Conservation (phyloP, 2,797 vertebrate genomes). For the Hydrophis major region DNA sequence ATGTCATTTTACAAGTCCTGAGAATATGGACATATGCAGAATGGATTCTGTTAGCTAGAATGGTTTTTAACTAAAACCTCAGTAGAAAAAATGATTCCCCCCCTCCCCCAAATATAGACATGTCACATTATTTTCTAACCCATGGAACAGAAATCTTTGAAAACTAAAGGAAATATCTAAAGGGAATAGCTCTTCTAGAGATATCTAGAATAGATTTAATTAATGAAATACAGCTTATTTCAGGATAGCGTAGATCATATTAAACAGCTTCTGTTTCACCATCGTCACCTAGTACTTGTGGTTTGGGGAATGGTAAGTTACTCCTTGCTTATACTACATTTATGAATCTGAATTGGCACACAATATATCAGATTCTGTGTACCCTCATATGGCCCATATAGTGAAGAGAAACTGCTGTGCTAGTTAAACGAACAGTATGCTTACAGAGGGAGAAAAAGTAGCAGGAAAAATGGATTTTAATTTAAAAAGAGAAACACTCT, state of each 20-base stretch:
- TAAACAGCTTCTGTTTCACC: constrained; percentile 52
- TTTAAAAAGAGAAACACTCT: constrained; percentile 28
- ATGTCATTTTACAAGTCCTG: constrained; percentile 20
- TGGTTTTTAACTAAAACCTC: background rate
- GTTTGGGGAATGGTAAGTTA: constrained; percentile 46
- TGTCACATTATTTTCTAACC: background rate
- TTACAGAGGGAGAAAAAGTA: constrained; percentile 8
- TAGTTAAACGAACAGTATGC: background rate
- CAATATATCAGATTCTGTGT: constrained; percentile 1
- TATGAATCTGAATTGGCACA: constrained; percentile 44
- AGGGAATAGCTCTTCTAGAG: background rate
- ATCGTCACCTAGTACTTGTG: constrained; percentile 56
- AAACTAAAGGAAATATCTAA: background rate
- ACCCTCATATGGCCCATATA: background rate
- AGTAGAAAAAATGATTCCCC: background rate
- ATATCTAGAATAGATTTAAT: constrained; percentile 44
- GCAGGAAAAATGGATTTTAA: constrained; percentile 22
- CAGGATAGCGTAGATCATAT: constrained; percentile 48
- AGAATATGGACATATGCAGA: background rate
- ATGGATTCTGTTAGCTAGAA: background rate
- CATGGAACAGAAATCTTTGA: background rate
- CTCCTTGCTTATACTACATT: constrained; percentile 43
- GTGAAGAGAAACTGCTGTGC: background rate
- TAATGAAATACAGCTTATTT: constrained; percentile 15
- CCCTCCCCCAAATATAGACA: background rate